These are phyloP conservation scores for Drosophila nigrodunni DNA, from an alignment of 1,140 invertebrate species.

Conservation along the genomic window DNA sequence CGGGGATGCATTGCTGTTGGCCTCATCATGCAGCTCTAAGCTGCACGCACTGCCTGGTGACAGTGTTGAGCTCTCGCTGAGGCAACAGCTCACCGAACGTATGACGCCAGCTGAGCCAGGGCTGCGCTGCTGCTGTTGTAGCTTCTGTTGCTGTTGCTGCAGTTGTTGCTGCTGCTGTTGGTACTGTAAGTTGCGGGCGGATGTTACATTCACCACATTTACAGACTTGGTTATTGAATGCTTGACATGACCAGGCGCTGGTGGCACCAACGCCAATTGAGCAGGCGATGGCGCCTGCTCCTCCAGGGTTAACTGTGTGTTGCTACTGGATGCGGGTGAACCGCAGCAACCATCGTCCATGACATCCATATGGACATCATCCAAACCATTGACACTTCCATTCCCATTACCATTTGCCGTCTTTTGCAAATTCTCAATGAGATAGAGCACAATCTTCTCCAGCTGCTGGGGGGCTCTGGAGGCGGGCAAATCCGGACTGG, in stretches of 20 bases:
- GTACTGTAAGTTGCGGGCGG: conserved; percentile 70
- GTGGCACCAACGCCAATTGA: conserved; percentile 85
- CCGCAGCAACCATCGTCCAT: conserved; percentile 62
- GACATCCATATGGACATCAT: conserved; percentile 43
- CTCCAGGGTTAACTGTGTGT: conserved; percentile 55
- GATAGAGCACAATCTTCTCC: conserved; percentile 88
- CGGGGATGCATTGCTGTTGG: conserved; percentile 54
- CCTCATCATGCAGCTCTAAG: conserved; percentile 50
- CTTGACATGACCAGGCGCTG: conserved; percentile 85
- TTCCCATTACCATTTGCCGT: conserved; percentile 64
- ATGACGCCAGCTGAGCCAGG: conserved; percentile 35
- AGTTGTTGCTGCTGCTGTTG: conserved; percentile 40
- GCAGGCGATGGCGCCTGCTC: conserved; percentile 60
- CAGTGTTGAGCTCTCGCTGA: conserved; percentile 54
- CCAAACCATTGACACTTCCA: conserved; percentile 30
- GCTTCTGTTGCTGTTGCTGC: conserved; percentile 30
- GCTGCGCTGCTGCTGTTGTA: conserved; percentile 28
- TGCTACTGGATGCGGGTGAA: conserved; percentile 46
- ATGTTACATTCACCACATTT: conserved; percentile 75
- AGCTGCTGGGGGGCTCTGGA: conserved; percentile 88
- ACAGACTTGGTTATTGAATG: conserved; percentile 85
- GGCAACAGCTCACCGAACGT: conserved; percentile 46
- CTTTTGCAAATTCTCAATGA: conserved; percentile 87
- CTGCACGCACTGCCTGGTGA: conserved; percentile 62
- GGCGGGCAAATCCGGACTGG: conserved; percentile 85